A percentile compares a stretch with the other conserved stretches of the same genome.
Conservation (phyloP, 2,888 invertebrate genomes). For the Tipula unca region DNA sequence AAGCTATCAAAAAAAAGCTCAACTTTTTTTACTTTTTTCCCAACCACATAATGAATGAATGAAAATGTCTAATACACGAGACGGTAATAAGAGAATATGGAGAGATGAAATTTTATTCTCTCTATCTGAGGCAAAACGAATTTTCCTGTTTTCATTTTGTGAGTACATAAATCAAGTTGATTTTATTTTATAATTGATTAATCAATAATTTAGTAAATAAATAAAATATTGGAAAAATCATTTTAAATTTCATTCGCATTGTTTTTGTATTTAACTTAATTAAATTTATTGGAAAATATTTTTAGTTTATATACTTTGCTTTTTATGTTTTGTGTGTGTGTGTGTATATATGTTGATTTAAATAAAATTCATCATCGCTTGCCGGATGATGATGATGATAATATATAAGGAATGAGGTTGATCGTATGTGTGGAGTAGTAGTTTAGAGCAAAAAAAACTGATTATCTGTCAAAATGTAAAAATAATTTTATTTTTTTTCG, state of each 20-base stretch:
- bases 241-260: neutral
- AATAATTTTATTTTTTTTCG: neutral
- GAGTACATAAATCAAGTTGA: neutral
- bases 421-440: neutral
- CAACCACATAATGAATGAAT: neutral
- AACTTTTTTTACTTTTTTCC: neutral
- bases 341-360: neutral
- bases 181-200: constrained; percentile 8
- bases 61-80: neutral
- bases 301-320: neutral
- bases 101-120: neutral
- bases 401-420: no score
- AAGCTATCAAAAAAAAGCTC: constrained; percentile 14
- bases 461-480: neutral
- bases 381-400: neutral
- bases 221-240: neutral
- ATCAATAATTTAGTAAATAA: neutral
- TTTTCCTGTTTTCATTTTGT: neutral
- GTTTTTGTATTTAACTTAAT: neutral
- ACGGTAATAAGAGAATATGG: neutral
- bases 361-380: neutral
- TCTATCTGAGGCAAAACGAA: neutral
- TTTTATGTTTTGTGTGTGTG: neutral
- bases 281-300: neutral
- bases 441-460: neutral